Percentiles rank a stretch among this genome's conserved stretches.
phyloP scores from a whole-genome alignment of 2,888 invertebrate genomes.

The Biston betularia region DNA sequence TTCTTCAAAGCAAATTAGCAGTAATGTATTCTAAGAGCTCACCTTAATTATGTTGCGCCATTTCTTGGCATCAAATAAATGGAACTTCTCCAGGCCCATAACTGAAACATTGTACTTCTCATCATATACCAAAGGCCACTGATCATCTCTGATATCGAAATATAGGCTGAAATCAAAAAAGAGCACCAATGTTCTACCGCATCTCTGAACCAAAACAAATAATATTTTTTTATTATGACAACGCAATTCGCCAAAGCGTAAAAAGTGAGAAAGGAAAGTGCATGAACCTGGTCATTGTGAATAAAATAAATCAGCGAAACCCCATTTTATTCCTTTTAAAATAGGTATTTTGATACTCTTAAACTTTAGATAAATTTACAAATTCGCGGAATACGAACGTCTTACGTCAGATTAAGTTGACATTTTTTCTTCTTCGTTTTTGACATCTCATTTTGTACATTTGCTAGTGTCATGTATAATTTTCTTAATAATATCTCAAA shows the following conservation, averaged over 20 bases:
- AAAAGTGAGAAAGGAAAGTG: not conserved
- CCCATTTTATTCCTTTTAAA: constrained; percentile 21
- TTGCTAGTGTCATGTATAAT: too few relatives aligned
- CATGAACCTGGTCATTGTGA: constrained; percentile 54
- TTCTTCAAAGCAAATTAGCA: constrained; percentile 28
- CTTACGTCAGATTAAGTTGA: too few relatives aligned
- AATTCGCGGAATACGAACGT: not conserved
- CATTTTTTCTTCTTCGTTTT: too few relatives aligned
- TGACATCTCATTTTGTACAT: too few relatives aligned
- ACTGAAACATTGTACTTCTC: constrained; percentile 93
- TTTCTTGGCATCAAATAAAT: constrained; percentile 95
- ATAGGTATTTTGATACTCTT: not conserved
- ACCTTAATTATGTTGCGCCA: constrained; percentile 92
- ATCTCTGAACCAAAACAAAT: not conserved
- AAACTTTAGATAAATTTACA: not conserved
- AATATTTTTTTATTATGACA: not conserved
- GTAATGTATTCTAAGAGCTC: not conserved
- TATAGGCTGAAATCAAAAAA: constrained; percentile 71
- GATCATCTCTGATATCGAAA: constrained; percentile 83
- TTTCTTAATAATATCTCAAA: too few relatives aligned
- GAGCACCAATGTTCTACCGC: constrained; percentile 1
- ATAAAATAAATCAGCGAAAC: constrained; percentile 17
- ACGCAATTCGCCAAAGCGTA: not conserved
- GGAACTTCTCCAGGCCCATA: constrained; percentile 92
- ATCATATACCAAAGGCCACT: constrained; percentile 93